Percentiles rank a stretch among this genome's conserved stretches.
Conservation (phyloP, 2,888 invertebrate genomes). For the Nemurella pictetii region DNA sequence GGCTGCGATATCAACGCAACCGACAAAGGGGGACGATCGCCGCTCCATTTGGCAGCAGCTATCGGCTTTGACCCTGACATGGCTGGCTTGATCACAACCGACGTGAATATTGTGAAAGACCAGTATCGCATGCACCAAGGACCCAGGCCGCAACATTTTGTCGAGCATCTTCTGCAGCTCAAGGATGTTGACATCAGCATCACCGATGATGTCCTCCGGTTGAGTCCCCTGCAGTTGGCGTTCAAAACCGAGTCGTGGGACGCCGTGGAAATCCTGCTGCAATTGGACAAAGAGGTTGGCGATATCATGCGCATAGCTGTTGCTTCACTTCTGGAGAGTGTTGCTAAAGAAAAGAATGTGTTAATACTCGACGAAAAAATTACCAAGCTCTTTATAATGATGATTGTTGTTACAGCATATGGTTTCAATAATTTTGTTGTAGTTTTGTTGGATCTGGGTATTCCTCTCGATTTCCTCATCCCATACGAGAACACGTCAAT, state of each 20-base stretch:
- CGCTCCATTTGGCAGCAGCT: not conserved
- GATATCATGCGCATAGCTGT: not conserved
- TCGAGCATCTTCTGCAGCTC: not conserved
- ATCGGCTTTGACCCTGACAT: not conserved
- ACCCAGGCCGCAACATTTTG: not conserved
- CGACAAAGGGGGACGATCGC: slow-evolving; percentile 2
- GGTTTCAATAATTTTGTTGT: not conserved
- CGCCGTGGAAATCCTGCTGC: not conserved
- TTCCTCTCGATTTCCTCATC: not conserved
- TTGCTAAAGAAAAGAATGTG: not conserved
- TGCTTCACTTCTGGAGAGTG: not conserved
- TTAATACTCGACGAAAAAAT: not conserved
- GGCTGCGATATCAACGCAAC: not conserved
- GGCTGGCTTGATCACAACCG: not conserved
- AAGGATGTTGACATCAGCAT: not conserved
- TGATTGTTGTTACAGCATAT: not conserved
- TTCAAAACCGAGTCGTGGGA: slow-evolving; percentile 5
- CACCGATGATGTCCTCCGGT: not conserved
- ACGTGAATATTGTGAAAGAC: not conserved
- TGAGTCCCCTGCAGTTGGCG: not conserved
- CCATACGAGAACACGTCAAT: not conserved
- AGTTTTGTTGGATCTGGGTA: not conserved
- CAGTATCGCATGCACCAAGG: not conserved
- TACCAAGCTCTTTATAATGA: not conserved
- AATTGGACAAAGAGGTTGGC: not conserved